Evolutionary conservation across 2,888 invertebrate genomes (phyloP).

Genomic region (Drosophila longiperda): DNA sequence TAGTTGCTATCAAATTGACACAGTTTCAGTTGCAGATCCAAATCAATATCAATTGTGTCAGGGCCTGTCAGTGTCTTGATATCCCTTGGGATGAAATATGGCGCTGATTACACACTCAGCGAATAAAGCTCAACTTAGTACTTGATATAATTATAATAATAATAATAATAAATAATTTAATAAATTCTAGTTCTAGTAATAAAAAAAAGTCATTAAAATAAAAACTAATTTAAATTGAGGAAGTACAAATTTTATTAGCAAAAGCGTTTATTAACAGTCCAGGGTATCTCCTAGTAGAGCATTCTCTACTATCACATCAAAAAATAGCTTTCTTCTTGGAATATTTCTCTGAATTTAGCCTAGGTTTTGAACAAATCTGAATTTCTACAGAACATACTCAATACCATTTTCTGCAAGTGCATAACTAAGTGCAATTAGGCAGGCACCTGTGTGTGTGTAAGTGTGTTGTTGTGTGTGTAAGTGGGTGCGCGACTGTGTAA

Average conservation of each 20-base stretch:
- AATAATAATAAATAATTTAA: background rate
- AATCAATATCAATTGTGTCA: conserved; percentile 68
- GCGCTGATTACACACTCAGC: conserved; percentile 1
- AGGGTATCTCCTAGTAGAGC: background rate
- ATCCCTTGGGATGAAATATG: conserved; percentile 30
- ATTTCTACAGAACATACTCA: background rate
- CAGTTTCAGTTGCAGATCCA: conserved; percentile 60
- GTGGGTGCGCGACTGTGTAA: conserved; percentile 1
- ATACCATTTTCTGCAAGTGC: conserved; percentile 1
- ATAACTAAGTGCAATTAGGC: conserved; percentile 41
- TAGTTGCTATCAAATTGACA: conserved; percentile 73
- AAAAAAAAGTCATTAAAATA: too few species aligned
- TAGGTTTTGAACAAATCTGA: background rate
- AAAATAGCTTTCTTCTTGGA: background rate
- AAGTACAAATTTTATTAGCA: background rate
- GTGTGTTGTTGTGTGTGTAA: background rate
- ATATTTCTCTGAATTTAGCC: background rate
- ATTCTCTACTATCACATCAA: background rate
- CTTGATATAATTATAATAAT: background rate
- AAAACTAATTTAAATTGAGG: background rate
- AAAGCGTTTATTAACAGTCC: background rate
- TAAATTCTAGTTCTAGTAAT: background rate
- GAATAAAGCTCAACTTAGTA: background rate
- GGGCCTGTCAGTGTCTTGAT: conserved; percentile 24
- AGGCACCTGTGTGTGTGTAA: conserved; percentile 22